phyloP scores from a whole-genome alignment of 2,888 invertebrate species.

The Apotomis capreana region DNA sequence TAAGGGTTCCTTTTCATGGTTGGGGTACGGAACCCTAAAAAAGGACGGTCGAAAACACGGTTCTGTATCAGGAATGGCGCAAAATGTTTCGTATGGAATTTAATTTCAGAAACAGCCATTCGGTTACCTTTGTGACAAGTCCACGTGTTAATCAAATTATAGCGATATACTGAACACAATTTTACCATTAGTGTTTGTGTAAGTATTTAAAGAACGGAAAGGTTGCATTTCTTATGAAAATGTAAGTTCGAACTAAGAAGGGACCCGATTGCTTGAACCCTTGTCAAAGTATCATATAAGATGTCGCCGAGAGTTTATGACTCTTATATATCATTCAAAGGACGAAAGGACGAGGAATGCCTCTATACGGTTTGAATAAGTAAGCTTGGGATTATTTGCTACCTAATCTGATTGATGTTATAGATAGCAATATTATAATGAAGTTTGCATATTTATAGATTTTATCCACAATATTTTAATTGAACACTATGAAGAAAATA shows the following conservation, averaged over 20 bases:
- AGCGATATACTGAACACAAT: no score
- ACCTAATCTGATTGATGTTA: neutral
- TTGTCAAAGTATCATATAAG: constrained; percentile 41
- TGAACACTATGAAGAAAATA: no score
- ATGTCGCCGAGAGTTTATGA: constrained; percentile 31
- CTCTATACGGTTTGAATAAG: constrained; percentile 15
- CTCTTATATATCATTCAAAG: constrained; percentile 30
- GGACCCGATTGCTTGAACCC: constrained; percentile 33
- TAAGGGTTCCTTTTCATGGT: no score
- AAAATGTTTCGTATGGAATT: no score
- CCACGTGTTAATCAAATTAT: no score
- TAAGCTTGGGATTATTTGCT: constrained; percentile 1
- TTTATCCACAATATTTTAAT: no score
- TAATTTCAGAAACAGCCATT: no score
- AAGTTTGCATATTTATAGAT: neutral
- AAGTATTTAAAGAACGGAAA: neutral
- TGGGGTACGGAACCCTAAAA: no score
- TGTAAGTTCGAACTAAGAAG: constrained; percentile 22
- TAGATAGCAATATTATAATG: neutral
- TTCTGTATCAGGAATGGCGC: no score
- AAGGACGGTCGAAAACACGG: no score
- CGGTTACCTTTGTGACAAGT: no score
- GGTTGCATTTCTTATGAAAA: constrained; percentile 27
- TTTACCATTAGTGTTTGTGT: neutral
- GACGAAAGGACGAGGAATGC: neutral